Base-by-base conservation (phyloP, 92 coral and sea anemone species). In the Paramuricea clavata region DNA sequence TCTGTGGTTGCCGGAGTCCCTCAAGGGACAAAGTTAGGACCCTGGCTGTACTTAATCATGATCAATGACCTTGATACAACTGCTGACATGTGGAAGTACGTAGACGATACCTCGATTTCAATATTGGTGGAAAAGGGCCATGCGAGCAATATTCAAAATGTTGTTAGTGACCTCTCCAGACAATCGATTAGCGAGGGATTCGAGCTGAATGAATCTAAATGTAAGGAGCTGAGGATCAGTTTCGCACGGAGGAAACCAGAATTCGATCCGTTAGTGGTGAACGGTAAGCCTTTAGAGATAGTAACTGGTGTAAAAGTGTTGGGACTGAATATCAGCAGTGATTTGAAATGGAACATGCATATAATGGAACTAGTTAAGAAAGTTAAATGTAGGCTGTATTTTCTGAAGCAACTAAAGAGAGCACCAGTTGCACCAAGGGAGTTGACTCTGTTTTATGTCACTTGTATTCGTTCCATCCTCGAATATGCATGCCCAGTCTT, bases 1-100 rank as follows among this genome's bases (percentile, higher is more conserved):
- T 42, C 76, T 13, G 91, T 88, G 50, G 76, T 82, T 41, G 73
- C 91, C 28, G 91, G 91, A 22, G 90, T 80, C 71, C 86, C 86
- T 12, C 86, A 86, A 23, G 76, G 86, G 22, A 86, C 90, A 30
- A 77, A 86, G 39, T 49, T 86, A 28, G 90, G 90, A 3, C 90
- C 90, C 42, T 87, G 86, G 86, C 67, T 87, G 43, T 79, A 62
- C 21, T 2, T 84, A 31, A n/a, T 71, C 23, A 80, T 87, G 67
- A 87, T 87, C 7, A 87, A 87, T 25, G 86, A 87, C 52, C 47
- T 80, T 30, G 43, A 21, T 1, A 35, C 67, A 30, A 17, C 72
- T 2, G 17, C 72, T 32, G 72, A 65, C 36, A 28, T 65, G 34
- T 77, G 89, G 89, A 86, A 86, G 62, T 78, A 61, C 36, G 80